These are phyloP conservation scores for Halcyon malimbica DNA, from an alignment of 2,113 vertebrate species.

Conservation along the genomic window DNA sequence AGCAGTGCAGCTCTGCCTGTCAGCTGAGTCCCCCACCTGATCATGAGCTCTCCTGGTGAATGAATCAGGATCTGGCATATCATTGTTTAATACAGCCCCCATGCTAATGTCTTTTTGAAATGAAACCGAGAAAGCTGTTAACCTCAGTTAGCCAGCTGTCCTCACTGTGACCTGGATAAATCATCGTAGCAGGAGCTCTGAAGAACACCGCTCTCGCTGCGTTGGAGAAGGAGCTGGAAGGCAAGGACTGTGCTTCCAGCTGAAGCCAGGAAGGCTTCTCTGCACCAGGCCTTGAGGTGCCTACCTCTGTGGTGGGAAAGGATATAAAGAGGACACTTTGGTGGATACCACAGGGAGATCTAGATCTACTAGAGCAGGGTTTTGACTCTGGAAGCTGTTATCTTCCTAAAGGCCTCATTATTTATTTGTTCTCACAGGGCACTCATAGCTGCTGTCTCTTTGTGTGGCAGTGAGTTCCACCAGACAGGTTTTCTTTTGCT, in stretches of 20 bases:
- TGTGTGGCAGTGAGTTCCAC: not conserved
- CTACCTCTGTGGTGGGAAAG: not conserved
- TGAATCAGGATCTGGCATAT: conserved; percentile 74
- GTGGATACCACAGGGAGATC: not conserved
- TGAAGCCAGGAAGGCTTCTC: not conserved
- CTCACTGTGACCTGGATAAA: conserved; percentile 75
- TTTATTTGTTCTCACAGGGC: not conserved
- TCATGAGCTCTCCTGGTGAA: conserved; percentile 66
- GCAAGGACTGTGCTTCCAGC: not conserved
- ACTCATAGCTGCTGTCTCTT: not conserved
- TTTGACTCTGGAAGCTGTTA: not conserved
- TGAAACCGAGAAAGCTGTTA: conserved; percentile 77
- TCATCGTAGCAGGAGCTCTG: conserved; percentile 52
- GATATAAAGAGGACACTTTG: not conserved
- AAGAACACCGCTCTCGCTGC: conserved; percentile 16
- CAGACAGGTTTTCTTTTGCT: not conserved
- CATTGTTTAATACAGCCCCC: conserved; percentile 68
- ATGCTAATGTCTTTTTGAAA: conserved; percentile 79
- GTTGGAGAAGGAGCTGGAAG: not conserved
- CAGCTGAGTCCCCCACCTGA: conserved; percentile 63
- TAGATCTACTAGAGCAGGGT: not conserved
- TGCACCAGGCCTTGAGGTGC: not conserved
- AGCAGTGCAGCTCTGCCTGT: conserved; percentile 65
- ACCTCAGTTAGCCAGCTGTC: conserved; percentile 77
- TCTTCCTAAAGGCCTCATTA: not conserved